phyloP scores from a whole-genome alignment of 2,797 vertebrate species.

The Smutsia gigantea region DNA sequence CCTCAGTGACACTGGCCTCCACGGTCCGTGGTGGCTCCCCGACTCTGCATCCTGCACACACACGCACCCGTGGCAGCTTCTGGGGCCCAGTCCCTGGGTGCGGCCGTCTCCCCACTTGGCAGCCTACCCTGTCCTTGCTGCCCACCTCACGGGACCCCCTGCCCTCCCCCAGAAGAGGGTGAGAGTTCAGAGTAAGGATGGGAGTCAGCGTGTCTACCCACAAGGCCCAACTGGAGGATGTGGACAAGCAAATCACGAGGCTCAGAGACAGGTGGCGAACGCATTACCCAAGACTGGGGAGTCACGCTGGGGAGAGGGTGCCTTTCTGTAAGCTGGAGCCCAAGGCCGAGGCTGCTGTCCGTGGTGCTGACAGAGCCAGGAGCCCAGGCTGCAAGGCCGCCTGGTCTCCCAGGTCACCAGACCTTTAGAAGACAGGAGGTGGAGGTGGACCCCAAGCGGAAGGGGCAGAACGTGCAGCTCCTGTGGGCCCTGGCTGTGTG shows the following conservation, averaged over 20 bases:
- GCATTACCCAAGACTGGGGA: rapidly evolving
- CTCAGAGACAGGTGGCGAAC: neutral
- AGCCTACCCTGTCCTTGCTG: neutral
- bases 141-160: neutral
- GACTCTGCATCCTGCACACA: too few relatives aligned
- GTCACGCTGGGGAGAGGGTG: neutral
- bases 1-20: neutral
- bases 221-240: neutral
- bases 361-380: neutral
- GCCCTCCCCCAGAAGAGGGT: neutral
- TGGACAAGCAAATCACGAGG: too few relatives aligned
- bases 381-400: neutral
- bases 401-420: neutral
- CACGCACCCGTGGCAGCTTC: too few relatives aligned
- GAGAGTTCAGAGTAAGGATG: neutral
- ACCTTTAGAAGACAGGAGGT: neutral
- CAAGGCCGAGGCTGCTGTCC: neutral
- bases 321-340: neutral
- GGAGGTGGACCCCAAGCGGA: neutral
- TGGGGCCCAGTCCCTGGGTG: neutral
- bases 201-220: neutral
- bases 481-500: neutral
- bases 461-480: neutral
- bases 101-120: neutral
- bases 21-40: too few relatives aligned